Evolutionary conservation across 2,888 invertebrate species (phyloP).

Genomic region (Monopis laevigella): DNA sequence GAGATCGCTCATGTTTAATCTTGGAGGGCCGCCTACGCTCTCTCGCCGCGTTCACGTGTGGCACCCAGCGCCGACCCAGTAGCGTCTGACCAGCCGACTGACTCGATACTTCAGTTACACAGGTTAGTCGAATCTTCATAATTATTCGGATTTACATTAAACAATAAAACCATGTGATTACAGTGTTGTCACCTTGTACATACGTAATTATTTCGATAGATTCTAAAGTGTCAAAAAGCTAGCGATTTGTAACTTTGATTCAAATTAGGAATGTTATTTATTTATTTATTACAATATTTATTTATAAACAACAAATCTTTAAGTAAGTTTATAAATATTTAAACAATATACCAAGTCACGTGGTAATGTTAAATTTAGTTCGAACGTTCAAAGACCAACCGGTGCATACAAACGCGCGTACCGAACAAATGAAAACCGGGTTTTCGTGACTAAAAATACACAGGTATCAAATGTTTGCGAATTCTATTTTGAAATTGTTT

Average conservation of each 20-base stretch:
- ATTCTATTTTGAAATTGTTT: constrained; percentile 58
- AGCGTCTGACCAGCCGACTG: constrained; percentile 45
- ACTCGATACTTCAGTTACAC: constrained; percentile 47
- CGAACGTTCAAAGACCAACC: constrained; percentile 37
- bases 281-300: too few relatives aligned
- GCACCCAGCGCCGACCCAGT: constrained; percentile 36
- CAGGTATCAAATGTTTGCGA: constrained; percentile 64
- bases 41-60: constrained; percentile 20
- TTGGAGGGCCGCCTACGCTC: constrained; percentile 54
- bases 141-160: too few relatives aligned
- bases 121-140: constrained; percentile 51
- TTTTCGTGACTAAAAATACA: constrained; percentile 60
- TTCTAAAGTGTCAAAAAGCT: too few relatives aligned
- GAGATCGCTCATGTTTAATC: constrained; percentile 62
- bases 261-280: too few relatives aligned
- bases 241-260: too few relatives aligned
- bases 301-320: too few relatives aligned
- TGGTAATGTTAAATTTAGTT: constrained; percentile 48
- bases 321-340: neutral
- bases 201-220: too few relatives aligned
- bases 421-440: constrained; percentile 54
- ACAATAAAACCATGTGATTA: too few relatives aligned
- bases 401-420: constrained; percentile 51
- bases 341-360: neutral
- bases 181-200: too few relatives aligned